Evolutionary conservation across 2,113 vertebrate species (phyloP), one percentile per base, ranked within the genome.

Genomic region (Tauraco erythrolophus): DNA sequence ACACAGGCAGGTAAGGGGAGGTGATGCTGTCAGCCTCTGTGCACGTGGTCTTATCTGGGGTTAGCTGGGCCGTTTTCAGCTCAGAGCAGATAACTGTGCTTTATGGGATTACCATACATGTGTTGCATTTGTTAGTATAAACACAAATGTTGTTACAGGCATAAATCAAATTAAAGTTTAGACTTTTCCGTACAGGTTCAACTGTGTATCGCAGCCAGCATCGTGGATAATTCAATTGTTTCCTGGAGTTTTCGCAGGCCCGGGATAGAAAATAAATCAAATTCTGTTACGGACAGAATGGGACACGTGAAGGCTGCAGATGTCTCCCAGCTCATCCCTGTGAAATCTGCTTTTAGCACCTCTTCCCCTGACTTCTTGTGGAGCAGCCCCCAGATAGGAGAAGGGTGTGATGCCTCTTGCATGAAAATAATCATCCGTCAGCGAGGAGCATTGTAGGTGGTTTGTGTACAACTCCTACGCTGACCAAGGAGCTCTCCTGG

Each of bases 271-370:
- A 87, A 87, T 50, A 82, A 69, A 71, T 93, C 53, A 65, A 21
- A 6, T 84, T 65, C 69, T 92, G 22, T 41, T 58, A n/a, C 56
- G 78, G 50, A 45, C 22, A 37, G 61, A 75, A 41, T 11, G 56
- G 43, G 51, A 53, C 18, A 21, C 0, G 1, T 0, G 5, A 58
- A 71, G 39, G 25, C 54, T 86, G 62, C 8, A 46, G 58, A 28
- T 0, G 0, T 35, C 58, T 77, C 39, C 35, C 62, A 51, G n/a
- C 56, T 84, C 56, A 88, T 56, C 61, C 51, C 53, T 48, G 46
- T n/a, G 57, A 94, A 90, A 80, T 62, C 45, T 9, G 8, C 46
- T 79, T 71, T 91, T 48, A 88, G 31, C 41, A 58, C 31, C 64
- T 77, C 62, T 89, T 35, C 21, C 31, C 14, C 24, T 84, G 77